These are phyloP conservation scores for Dermolepida albohirtum DNA, from an alignment of 2,888 invertebrate genomes.

Conservation along the genomic window DNA sequence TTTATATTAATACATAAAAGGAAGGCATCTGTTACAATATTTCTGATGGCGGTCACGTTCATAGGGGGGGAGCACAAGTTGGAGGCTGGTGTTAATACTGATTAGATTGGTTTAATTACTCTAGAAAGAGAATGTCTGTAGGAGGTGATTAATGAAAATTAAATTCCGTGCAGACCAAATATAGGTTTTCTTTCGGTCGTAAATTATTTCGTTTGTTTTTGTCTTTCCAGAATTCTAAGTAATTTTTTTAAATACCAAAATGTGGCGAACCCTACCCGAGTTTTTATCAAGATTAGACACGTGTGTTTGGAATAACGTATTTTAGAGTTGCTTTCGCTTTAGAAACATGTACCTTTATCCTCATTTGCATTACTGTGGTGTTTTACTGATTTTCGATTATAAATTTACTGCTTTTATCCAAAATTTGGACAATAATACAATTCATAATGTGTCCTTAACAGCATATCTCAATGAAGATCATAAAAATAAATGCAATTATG, in stretches of 20 bases:
- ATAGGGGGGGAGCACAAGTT: conserved; percentile 7
- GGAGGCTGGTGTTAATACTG: conserved; percentile 38
- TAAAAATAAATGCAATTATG: too few relatives aligned
- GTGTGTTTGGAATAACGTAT: too few relatives aligned
- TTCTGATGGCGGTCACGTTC: conserved; percentile 39
- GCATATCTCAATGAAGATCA: too few relatives aligned
- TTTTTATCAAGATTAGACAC: conserved; percentile 3
- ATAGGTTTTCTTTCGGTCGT: conserved; percentile 16
- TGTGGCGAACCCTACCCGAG: not conserved
- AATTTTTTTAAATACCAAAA: conserved; percentile 11
- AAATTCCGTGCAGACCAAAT: conserved; percentile 32
- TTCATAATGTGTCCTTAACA: too few relatives aligned
- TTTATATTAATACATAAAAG: conserved; percentile 39
- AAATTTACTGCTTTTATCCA: too few relatives aligned
- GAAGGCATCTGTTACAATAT: conserved; percentile 41
- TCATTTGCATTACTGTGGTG: too few relatives aligned
- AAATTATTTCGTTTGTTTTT: conserved; percentile 36
- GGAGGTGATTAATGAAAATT: conserved; percentile 41
- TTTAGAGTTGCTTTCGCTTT: too few relatives aligned
- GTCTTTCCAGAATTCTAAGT: conserved; percentile 18
- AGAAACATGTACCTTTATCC: too few relatives aligned
- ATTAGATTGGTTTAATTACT: conserved; percentile 42
- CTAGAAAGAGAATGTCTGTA: conserved; percentile 35
- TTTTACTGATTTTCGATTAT: too few relatives aligned
- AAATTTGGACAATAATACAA: too few relatives aligned